Base-by-base conservation (phyloP, 2,888 invertebrate species). In the Theristus sp. region DNA sequence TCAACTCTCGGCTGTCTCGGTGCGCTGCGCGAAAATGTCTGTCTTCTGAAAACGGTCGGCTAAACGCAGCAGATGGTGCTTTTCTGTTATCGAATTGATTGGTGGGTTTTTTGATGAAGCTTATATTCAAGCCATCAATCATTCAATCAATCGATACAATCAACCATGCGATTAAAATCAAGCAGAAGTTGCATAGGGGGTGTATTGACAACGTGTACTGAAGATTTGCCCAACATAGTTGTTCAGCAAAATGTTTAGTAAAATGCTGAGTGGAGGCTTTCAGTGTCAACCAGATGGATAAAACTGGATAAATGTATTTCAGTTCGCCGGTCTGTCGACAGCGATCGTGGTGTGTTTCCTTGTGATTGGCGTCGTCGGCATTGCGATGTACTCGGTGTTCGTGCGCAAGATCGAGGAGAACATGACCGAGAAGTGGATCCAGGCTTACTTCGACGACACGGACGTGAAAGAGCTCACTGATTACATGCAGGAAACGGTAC, bases 401-500 rank as follows among this genome's bases (percentile, higher is more conserved):
- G 20, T 60, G 22, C 24, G 46, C 20, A 2, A 22, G 17, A 57
- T 60, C 20, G 49, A 62, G 30, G 26, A 30, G 6, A 46, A 56
- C 10, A 22, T 62, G n/a, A 49, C 60, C 24, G 28, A 20, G 6
- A 24, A 52, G 20, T 20, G 60, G 30, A 60, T 62, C 26, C 3
- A 55, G 27, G 60, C 24, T 10, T 62, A 62, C 46, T 46, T 26
- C 26, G 62, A 62, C 38, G 62, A 62, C 30, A 52, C 62, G 1
- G 62, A 62, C 30, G 10, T 55, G 6, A 28, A 52, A 27, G 62
- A 62, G 46, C 26, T 60, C 10, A 60, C 56, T 17, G 57, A 62
- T 62, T 62, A 55, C 25, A 31, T 60, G 1, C 62, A 62, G 30
- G 60, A 62, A 30, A 56, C 54, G 53, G 62, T 62, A 17, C 3